Evolutionary conservation across 1,140 invertebrate species (phyloP), one percentile per base, ranked within the genome.

Genomic region (Drosophila lacteicornis): DNA sequence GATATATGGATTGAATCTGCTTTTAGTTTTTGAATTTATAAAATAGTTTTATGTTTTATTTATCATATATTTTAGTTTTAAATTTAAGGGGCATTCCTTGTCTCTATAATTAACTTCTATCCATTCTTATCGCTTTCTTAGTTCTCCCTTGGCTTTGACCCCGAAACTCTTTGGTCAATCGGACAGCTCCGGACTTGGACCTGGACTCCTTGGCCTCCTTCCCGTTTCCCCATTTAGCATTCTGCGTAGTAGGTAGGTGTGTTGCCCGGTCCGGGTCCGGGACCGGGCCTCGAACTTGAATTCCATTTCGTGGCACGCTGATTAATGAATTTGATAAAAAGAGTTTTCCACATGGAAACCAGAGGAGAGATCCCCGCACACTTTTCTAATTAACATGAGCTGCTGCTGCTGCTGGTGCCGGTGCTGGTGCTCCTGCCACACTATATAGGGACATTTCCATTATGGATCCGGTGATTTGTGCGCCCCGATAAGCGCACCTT

Each of bases 261-360:
- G 81, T 84, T 80, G 17, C 33, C 27, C 12, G 19, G 40, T 19
- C 47, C 36, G 22, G 22, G 22, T 62, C 53, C 59, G 50, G 40
- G 45, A 22, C 40, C 15, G 36, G 42, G 63, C 42, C 63, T 77
- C 47, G 33, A 78, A 59, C 68, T 59, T 60, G 42, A 71, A 80
- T 63, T 75, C 58, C 57, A 67, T 68, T 84, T 79, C 61, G 68
- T 71, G 65, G 69, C 77, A 59, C 40, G 25, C 83, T 87, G 83
- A 86, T 86, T 86, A 86, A 86, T 86, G 83, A 86, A 86, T 69
- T 78, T 86, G 83, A 86, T 86, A 86, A 87, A 82, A 66, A 69
- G 49, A 69, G 75, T 75, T 75, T 75, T 63, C 69, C 68, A 76
- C 66, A 68, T 67, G 69, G 49, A 19, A 19, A 19, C 40, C 40